Percentiles rank a stretch among this genome's conserved stretches.
Conservation (phyloP, 2,797 vertebrate genomes). For the Adelosebastes latens region DNA sequence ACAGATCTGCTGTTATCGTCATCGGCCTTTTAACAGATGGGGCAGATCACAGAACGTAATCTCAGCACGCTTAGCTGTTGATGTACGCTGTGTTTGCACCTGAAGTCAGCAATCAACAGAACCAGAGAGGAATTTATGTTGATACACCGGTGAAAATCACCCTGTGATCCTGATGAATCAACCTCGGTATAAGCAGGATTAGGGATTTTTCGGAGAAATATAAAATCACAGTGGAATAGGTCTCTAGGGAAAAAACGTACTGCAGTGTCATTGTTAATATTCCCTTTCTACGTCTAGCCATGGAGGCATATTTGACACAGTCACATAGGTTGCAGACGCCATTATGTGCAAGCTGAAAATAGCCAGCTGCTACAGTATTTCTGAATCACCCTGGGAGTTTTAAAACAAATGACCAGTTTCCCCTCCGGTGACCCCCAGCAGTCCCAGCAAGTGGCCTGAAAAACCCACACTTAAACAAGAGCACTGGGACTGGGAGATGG, state of each 20-base stretch:
- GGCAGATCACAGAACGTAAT: conserved; percentile 51
- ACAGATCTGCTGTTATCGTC: conserved; percentile 44
- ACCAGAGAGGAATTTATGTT: conserved; percentile 31
- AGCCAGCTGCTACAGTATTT: conserved; percentile 15
- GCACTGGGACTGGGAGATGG: background rate
- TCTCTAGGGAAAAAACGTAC: background rate
- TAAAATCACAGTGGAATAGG: background rate
- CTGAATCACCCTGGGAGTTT: conserved; percentile 33
- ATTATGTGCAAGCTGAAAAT: conserved; percentile 34
- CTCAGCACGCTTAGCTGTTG: conserved; percentile 32
- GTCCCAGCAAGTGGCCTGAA: background rate
- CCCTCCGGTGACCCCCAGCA: conserved; percentile 32
- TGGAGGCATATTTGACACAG: conserved; percentile 17
- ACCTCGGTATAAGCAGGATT: conserved; percentile 2
- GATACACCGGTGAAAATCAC: conserved; percentile 27
- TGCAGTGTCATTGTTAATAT: conserved; percentile 28
- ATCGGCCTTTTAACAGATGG: conserved; percentile 44
- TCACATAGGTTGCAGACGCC: conserved; percentile 8
- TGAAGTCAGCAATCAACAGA: conserved; percentile 37
- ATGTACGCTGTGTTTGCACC: conserved; percentile 37
- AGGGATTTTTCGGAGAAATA: background rate
- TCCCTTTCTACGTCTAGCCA: background rate
- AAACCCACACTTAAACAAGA: conserved; percentile 13
- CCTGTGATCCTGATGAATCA: conserved; percentile 29
- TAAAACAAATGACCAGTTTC: conserved; percentile 44